A percentile compares a stretch with the other conserved stretches of the same genome.
These are phyloP conservation scores for Spodoptera exigua DNA, from an alignment of 2,888 invertebrate genomes.

Conservation along the genomic window DNA sequence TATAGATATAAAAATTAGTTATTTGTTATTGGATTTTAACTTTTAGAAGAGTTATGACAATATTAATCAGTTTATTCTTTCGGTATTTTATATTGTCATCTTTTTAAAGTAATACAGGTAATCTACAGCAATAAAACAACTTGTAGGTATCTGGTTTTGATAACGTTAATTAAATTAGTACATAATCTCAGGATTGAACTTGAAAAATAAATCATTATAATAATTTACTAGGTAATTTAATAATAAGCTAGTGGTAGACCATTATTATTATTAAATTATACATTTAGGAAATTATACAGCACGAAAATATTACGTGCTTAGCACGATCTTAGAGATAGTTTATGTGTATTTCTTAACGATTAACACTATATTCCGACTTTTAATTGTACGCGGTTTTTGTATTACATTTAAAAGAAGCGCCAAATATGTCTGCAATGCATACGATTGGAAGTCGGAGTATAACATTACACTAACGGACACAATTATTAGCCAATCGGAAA, in stretches of 20 bases:
- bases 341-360: constrained; percentile 14
- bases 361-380: not conserved
- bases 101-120: no score
- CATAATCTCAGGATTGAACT: constrained; percentile 1
- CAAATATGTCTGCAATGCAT: no score
- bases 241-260: constrained; percentile 17
- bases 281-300: constrained; percentile 7
- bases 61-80: no score
- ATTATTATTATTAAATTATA: constrained; percentile 15
- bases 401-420: no score
- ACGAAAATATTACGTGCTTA: constrained; percentile 13
- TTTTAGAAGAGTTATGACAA: no score
- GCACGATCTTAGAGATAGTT: constrained; percentile 7
- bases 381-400: no score
- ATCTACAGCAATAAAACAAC: not conserved
- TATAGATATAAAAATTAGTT: no score
- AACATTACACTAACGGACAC: not conserved
- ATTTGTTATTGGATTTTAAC: no score
- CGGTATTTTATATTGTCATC: not conserved
- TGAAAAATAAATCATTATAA: constrained; percentile 16
- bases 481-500: constrained; percentile 8
- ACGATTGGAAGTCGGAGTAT: no score
- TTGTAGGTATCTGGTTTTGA: not conserved
- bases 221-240: constrained; percentile 13
- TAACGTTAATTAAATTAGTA: constrained; percentile 1